Evolutionary conservation across 1,140 invertebrate species (phyloP), one percentile per base, ranked within the genome.

Genomic region (Lamellibrachia luymesi): DNA sequence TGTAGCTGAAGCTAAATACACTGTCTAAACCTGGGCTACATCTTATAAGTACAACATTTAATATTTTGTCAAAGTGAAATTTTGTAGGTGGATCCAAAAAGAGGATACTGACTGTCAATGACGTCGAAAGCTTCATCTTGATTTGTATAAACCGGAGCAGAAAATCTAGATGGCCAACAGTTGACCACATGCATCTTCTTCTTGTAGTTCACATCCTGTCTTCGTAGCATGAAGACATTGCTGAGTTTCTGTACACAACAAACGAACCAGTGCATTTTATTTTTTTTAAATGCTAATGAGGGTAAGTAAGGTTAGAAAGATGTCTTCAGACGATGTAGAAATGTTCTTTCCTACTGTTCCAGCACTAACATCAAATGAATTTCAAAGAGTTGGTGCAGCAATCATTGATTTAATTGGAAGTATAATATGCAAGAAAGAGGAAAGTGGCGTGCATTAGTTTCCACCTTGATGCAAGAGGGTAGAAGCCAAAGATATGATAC

Each of bases 111-210:
- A 93, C 92, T 56, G 7, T 38, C 27, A 51, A 93, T 90, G 92
- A 89, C 89, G 2, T 50, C 27, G 22, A 92, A 25, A 25, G 95
- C 94, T 7, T 94, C 92, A 2, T 92, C 22, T 25, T 94, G 94
- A 93, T 95, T 93, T 22, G 94, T 64, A 90, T 94, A 95, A n/a
- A 96, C 90, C 17, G 94, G 93, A 0, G 93, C 95, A 52, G 95
- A 94, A 17, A 95, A 93, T 51, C 94, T 91, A 89, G 94, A 93
- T 51, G 94, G 94, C 92, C 93, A 95, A 92, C 95, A 95, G 51
- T 93, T 94, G 4, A 94, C 92, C 25, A 96, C 94, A 90, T 93
- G 38, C 0, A 94, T 91, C 2, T 92, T 92, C 51, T 93, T 94
- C 0, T 90, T 51, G 8, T 94, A 94, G 52, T 91, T 93, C n/a